Conservation (phyloP, 2,113 vertebrate genomes). For the Panthera tigris region DNA sequence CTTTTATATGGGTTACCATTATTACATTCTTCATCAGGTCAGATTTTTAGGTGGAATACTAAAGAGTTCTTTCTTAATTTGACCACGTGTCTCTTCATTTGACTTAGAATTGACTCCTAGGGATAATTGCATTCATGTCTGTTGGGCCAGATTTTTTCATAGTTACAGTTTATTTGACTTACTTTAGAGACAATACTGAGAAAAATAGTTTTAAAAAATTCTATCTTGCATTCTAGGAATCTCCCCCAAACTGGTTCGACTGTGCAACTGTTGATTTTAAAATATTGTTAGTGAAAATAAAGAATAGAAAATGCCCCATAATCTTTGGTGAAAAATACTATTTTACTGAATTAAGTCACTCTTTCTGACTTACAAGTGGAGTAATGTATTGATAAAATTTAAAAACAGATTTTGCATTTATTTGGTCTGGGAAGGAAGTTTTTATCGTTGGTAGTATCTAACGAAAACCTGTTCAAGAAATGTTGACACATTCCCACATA, state of each 20-base stretch:
- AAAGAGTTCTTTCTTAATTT: neutral
- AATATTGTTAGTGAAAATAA: neutral
- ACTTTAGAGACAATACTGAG: neutral
- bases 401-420: conserved; percentile 6
- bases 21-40: neutral
- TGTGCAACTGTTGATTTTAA: neutral
- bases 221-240: neutral
- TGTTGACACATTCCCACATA: neutral
- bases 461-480: neutral
- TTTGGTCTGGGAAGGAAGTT: conserved; percentile 7
- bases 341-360: neutral
- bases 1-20: neutral
- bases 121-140: neutral
- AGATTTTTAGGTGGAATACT: conserved; percentile 40
- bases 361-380: neutral
- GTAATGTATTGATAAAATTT: neutral
- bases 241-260: neutral
- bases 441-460: neutral
- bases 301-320: neutral
- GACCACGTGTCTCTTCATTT: neutral
- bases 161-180: neutral
- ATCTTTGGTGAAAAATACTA: conserved; percentile 23
- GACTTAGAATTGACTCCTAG: neutral
- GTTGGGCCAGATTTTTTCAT: neutral
- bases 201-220: neutral